Evolutionary conservation across 2,113 vertebrate genomes (phyloP).

Genomic region (Tragelaphus scriptus): DNA sequence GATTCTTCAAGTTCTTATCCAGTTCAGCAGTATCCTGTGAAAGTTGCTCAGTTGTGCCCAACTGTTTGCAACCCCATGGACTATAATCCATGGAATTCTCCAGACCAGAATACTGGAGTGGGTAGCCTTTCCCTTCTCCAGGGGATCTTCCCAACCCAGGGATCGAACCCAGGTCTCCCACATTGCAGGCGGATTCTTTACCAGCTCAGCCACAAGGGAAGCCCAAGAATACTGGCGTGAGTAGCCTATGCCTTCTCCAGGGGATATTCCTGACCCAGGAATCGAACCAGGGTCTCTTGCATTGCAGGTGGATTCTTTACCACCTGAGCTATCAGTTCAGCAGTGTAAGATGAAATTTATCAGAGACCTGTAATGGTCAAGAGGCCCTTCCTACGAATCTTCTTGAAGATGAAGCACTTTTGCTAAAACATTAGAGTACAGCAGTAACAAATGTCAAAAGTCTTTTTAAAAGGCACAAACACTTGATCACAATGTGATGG

Average conservation of each 20-base stretch:
- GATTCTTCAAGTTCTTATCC: not conserved
- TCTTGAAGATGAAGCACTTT: not conserved
- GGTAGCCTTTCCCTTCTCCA: not conserved
- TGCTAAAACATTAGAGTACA: not conserved
- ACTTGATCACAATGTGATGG: not conserved
- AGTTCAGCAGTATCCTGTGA: not conserved
- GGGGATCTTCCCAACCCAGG: not conserved
- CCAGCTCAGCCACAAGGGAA: not conserved
- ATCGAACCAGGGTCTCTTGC: not conserved
- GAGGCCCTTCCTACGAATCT: not conserved
- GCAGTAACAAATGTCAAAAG: not conserved
- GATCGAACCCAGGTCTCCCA: fast-evolving
- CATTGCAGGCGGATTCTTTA: not conserved
- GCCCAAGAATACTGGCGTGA: not conserved
- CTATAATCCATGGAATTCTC: not conserved
- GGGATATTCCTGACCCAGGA: not conserved
- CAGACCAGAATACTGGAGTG: not conserved
- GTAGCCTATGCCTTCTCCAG: not conserved
- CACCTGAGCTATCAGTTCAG: not conserved
- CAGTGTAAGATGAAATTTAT: not conserved
- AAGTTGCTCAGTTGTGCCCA: not conserved
- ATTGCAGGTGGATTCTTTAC: not conserved
- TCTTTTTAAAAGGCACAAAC: not conserved
- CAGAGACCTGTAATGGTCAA: not conserved
- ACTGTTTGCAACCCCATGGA: not conserved